Evolutionary conservation across 2,797 vertebrate genomes (phyloP).

Genomic region (Pangasius mekongensis): DNA sequence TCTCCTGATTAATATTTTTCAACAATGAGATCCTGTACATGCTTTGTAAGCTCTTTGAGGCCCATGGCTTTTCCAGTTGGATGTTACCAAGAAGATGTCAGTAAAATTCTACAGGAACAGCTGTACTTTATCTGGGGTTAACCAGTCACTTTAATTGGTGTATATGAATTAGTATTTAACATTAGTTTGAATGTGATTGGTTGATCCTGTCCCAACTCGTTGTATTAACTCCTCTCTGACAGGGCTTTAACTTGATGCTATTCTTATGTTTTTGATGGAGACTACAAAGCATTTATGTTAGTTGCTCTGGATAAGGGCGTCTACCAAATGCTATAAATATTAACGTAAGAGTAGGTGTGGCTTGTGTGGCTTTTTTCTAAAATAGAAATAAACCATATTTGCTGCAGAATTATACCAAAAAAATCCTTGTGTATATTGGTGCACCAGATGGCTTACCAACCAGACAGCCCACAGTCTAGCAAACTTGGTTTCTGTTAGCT

Average conservation of each 20-base stretch:
- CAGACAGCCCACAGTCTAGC: no score
- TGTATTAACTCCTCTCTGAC: background rate
- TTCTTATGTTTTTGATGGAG: background rate
- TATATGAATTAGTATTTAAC: no score
- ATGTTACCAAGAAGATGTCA: no score
- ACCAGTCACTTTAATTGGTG: no score
- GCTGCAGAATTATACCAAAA: background rate
- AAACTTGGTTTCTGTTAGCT: background rate
- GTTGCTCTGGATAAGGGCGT: background rate
- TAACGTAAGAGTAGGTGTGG: background rate
- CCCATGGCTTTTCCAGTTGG: no score
- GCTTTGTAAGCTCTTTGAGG: no score
- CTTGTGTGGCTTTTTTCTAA: background rate
- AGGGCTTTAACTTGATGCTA: background rate
- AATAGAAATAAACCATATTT: background rate
- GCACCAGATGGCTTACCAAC: background rate
- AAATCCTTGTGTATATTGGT: background rate
- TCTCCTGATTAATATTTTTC: no score
- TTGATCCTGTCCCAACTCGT: background rate
- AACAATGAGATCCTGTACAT: no score
- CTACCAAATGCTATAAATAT: background rate
- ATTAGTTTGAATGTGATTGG: no score
- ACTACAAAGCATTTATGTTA: background rate
- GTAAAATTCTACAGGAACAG: no score
- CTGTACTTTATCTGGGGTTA: no score